Conservation (phyloP, 2,113 vertebrate species). For the Orycteropus afer region DNA sequence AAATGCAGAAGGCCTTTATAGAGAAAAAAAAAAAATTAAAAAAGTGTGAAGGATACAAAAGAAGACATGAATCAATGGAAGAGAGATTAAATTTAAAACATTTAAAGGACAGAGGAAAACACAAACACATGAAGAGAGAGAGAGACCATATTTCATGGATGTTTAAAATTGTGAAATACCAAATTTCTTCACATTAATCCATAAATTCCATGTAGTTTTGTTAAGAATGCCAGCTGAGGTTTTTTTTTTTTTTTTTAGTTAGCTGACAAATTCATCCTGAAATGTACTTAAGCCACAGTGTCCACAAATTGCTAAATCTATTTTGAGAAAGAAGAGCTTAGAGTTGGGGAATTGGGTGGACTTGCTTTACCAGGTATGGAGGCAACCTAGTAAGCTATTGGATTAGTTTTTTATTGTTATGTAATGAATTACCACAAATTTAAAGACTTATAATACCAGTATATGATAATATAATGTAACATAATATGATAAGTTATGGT, state of each 20-base stretch:
- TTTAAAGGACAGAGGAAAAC: not conserved
- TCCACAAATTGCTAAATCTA: constrained; percentile 48
- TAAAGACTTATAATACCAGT: not conserved
- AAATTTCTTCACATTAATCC: constrained; percentile 68
- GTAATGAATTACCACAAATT: fast-evolving
- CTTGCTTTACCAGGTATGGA: not conserved
- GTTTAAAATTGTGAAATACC: constrained; percentile 55
- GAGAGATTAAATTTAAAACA: constrained; percentile 21
- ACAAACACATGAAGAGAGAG: constrained; percentile 8
- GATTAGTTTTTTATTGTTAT: fast-evolving
- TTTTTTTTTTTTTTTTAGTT: constrained; percentile 1
- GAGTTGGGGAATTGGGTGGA: not conserved
- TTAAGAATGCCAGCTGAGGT: constrained; percentile 66
- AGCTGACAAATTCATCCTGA: constrained; percentile 53
- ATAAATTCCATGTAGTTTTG: constrained; percentile 70
- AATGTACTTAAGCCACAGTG: constrained; percentile 33
- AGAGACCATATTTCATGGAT: not conserved
- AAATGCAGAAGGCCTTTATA: not conserved
- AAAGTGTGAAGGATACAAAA: not conserved
- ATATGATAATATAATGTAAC: not conserved
- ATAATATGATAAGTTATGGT: not conserved
- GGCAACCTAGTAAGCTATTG: fast-evolving
- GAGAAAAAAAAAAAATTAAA: not conserved
- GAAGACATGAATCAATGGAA: not conserved
- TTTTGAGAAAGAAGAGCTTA: constrained; percentile 20